Conservation (phyloP, 37 sponge, comb jelly and placozoan species). For the Agelas oroides region DNA sequence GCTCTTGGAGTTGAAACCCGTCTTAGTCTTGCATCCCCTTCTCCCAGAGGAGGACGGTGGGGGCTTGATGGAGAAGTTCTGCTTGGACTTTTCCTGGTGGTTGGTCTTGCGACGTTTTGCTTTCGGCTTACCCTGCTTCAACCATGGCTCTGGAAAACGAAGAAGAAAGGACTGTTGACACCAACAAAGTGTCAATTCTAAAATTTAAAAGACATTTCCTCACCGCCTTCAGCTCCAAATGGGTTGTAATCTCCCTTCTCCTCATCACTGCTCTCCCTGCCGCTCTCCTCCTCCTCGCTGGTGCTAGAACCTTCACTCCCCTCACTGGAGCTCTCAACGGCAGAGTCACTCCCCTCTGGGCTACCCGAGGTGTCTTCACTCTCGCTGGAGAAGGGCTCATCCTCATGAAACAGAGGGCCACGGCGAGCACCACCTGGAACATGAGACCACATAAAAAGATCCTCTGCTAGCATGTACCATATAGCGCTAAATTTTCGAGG, state of each 20-base stretch:
- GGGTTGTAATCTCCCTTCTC: constrained; percentile 18
- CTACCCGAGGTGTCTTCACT: constrained; percentile 60
- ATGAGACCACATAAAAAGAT: too few species aligned
- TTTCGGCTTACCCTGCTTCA: constrained; percentile 28
- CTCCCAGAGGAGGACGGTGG: constrained; percentile 9
- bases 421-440: too few species aligned
- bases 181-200: background rate
- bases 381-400: constrained; percentile 25
- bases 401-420: background rate
- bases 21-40: constrained; percentile 39
- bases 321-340: constrained; percentile 65
- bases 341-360: constrained; percentile 68
- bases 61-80: constrained; percentile 63
- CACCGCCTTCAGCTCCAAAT: constrained; percentile 47
- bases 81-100: background rate
- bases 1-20: constrained; percentile 70
- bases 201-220: too few species aligned
- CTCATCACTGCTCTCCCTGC: constrained; percentile 4
- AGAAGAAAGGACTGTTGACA: background rate
- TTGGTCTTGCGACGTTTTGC: constrained; percentile 28
- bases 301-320: constrained; percentile 9
- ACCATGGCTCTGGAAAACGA: constrained; percentile 50
- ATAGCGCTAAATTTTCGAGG: too few species aligned
- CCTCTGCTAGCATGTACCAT: too few species aligned
- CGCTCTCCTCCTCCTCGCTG: constrained; percentile 7